Conservation (phyloP, 2,113 vertebrate species). For the Podarcis cretensis region DNA sequence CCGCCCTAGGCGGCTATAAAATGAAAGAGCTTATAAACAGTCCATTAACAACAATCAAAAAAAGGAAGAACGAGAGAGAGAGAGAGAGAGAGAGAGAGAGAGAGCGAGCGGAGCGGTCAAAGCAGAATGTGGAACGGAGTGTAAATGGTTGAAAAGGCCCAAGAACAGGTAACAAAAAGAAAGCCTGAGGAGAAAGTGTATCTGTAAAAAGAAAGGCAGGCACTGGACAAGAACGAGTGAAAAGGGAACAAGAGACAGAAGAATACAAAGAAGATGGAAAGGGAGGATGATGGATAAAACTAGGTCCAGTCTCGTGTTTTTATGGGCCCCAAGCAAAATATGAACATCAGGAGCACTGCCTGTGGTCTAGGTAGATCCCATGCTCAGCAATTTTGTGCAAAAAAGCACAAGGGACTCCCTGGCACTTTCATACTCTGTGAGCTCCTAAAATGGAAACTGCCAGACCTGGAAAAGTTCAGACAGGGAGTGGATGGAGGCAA, state of each 20-base stretch:
- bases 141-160: not conserved
- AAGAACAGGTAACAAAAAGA: not conserved
- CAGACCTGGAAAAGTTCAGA: not conserved
- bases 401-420: too few relatives aligned
- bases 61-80: not conserved
- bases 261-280: not conserved
- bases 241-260: not conserved
- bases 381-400: too few relatives aligned
- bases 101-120: not conserved
- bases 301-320: not conserved
- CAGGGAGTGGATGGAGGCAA: not conserved
- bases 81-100: too few relatives aligned
- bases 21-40: too few relatives aligned
- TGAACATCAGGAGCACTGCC: too few relatives aligned
- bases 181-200: too few relatives aligned
- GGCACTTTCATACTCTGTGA: too few relatives aligned
- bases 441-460: not conserved
- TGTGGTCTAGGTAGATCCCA: not conserved
- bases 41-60: not conserved
- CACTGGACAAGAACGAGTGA: too few relatives aligned
- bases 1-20: too few relatives aligned
- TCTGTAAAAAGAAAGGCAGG: not conserved
- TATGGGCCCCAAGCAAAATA: too few relatives aligned
- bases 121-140: not conserved
- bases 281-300: not conserved